Evolutionary conservation across 2,797 vertebrate species (phyloP), one percentile per base, ranked within the genome.

Genomic region (Hemitrygon akajei): DNA sequence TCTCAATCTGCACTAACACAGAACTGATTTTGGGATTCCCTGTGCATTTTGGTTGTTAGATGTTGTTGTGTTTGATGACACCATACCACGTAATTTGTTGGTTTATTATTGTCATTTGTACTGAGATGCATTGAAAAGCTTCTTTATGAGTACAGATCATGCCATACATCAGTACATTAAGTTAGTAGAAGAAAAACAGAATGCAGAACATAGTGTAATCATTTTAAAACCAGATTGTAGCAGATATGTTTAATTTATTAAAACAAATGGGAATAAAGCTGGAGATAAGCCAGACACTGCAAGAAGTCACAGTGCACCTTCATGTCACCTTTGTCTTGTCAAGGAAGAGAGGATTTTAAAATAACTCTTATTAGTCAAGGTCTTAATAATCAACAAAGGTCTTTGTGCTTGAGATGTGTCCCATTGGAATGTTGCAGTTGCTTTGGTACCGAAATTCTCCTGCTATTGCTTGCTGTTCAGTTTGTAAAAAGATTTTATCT

Each of bases 351-450:
- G 58, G 81, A 27, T 58, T 87, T 87, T 87, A 87, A 47, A 87
- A 87, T 63, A 87, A 58, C 58, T 7, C 84, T n/a, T 63, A 20
- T 87, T 87, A 87, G 60, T 34, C 84, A 87, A 87, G 58, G 58
- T 87, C 58, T 14, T n/a, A 27, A 87, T 87, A 87, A 66, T 87
- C 30, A 63, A n/a, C 58, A 63, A 66, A 63, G 47, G n/a, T 66
- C 58, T 30, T 60, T 66, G 30, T 1, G 58, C 60, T 66, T 20
- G 84, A 87, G 58, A 16, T 16, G 16, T 69, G 30, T 87, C 63
- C 20, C 58, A 18, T 30, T 66, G 58, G 27, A 87, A n/a, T 18
- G 27, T 30, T 34, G 58, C 30, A 30, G 27, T 34, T 27, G 58
- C 84, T 66, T 87, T 66, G 16, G 58, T 30, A 60, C 60, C n/a